These are phyloP conservation scores for Drosophila miranda DNA, from an alignment of 1,140 invertebrate genomes.

Conservation along the genomic window DNA sequence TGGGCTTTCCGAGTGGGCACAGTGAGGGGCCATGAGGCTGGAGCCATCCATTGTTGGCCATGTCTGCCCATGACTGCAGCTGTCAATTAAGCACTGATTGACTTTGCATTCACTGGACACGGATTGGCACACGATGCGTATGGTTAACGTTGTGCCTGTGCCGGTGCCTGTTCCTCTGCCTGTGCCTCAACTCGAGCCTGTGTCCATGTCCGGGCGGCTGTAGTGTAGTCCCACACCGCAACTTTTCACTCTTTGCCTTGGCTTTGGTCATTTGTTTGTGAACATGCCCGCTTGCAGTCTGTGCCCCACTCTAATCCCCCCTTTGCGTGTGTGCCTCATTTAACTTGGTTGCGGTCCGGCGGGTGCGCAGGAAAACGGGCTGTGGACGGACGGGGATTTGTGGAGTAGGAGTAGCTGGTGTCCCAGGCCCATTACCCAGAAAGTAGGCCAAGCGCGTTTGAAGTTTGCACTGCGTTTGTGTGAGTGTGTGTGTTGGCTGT, in stretches of 20 bases:
- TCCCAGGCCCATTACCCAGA: constrained; percentile 68
- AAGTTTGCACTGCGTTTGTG: constrained; percentile 65
- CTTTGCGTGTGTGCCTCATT: constrained; percentile 60
- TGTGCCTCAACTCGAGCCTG: constrained; percentile 5
- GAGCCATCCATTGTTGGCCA: constrained; percentile 13
- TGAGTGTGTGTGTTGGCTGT: constrained; percentile 10
- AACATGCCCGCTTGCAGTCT: neutral
- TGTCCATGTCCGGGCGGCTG: too few species aligned
- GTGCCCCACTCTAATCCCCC: neutral
- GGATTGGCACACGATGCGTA: constrained; percentile 62
- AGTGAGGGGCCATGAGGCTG: neutral
- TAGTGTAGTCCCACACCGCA: too few species aligned
- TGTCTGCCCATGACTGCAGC: constrained; percentile 59
- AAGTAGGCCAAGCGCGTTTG: constrained; percentile 79
- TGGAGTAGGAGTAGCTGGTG: constrained; percentile 40
- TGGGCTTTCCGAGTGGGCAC: constrained; percentile 13
- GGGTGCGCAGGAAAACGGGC: constrained; percentile 32
- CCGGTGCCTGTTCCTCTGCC: neutral
- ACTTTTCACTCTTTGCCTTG: constrained; percentile 12
- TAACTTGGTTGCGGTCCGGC: constrained; percentile 68
- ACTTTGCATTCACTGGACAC: constrained; percentile 52
- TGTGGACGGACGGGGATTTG: constrained; percentile 20
- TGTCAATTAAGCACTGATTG: constrained; percentile 77
- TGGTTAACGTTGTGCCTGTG: constrained; percentile 59
- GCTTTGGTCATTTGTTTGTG: constrained; percentile 58